A percentile compares a stretch with the other conserved stretches of the same genome.
Conservation (phyloP, 2,797 vertebrate species). For the Ibycter americanus region DNA sequence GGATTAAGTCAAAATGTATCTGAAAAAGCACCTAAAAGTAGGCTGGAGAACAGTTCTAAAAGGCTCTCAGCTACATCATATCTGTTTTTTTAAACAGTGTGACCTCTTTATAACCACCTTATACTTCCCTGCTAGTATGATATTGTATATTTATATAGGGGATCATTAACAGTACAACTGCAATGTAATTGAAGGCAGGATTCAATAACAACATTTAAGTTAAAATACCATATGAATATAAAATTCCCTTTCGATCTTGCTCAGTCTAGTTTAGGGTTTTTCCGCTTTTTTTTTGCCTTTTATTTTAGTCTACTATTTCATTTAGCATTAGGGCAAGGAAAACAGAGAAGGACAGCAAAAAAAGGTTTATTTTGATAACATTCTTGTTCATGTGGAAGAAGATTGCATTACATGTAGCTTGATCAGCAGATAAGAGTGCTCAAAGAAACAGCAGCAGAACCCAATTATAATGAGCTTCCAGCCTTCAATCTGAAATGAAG, state of each 20-base stretch:
- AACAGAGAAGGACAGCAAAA: background rate
- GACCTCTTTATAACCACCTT: conserved; percentile 4
- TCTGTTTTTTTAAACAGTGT: conserved; percentile 23
- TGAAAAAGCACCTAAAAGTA: background rate
- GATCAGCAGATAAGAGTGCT: conserved; percentile 16
- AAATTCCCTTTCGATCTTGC: conserved; percentile 39
- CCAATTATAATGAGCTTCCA: conserved; percentile 1
- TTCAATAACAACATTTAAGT: conserved; percentile 55
- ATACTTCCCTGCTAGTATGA: background rate
- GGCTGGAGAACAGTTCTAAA: background rate
- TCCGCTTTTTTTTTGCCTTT: background rate
- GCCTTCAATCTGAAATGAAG: background rate
- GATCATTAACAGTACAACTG: conserved; percentile 31
- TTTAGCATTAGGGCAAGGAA: background rate
- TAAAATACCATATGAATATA: conserved; percentile 47
- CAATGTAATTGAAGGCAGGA: conserved; percentile 50
- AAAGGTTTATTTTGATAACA: conserved; percentile 62
- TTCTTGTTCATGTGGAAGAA: background rate
- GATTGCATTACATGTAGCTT: conserved; percentile 32
- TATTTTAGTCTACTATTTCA: conserved; percentile 13
- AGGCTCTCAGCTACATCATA: background rate
- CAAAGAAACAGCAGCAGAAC: conserved; percentile 11
- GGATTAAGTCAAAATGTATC: background rate
- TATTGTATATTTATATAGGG: conserved; percentile 37
- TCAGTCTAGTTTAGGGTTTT: conserved; percentile 8